phyloP scores from a whole-genome alignment of 2,113 vertebrate genomes.

The Proteles cristata region DNA sequence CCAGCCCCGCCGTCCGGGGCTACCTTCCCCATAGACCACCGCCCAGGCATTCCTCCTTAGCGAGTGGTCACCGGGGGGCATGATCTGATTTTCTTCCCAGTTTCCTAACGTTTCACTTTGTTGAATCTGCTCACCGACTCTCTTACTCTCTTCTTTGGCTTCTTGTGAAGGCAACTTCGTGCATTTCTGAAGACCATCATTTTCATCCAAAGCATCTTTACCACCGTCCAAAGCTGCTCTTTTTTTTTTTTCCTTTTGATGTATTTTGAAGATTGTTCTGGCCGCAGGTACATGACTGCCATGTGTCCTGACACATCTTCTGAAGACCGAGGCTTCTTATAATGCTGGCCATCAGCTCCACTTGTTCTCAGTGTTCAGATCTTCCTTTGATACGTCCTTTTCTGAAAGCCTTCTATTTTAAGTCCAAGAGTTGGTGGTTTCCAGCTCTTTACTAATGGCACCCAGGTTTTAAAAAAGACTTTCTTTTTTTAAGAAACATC shows the following conservation, averaged over 20 bases:
- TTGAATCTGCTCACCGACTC: neutral
- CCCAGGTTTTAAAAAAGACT: neutral
- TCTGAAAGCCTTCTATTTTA: slow-evolving; percentile 48
- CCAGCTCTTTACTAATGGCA: neutral
- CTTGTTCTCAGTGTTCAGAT: neutral
- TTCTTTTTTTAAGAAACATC: neutral
- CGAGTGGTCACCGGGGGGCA: neutral
- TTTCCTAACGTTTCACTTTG: neutral
- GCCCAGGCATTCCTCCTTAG: fast-evolving
- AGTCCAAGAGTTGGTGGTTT: slow-evolving; percentile 7
- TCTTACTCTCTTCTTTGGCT: neutral
- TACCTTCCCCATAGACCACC: too few species aligned
- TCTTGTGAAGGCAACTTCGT: neutral
- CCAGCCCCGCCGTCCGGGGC: neutral
- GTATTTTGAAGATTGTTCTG: neutral
- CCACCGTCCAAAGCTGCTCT: neutral
- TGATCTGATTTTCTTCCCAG: neutral
- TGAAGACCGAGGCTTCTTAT: neutral
- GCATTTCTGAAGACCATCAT: neutral
- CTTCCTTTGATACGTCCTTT: neutral
- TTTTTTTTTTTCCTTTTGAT: too few species aligned
- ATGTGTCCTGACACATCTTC: neutral
- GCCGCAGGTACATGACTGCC: neutral
- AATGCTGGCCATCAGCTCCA: neutral
- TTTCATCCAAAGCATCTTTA: neutral